Evolutionary conservation across 1,140 invertebrate species (phyloP), one percentile per base, ranked within the genome.

Genomic region (Cephus cinctus): DNA sequence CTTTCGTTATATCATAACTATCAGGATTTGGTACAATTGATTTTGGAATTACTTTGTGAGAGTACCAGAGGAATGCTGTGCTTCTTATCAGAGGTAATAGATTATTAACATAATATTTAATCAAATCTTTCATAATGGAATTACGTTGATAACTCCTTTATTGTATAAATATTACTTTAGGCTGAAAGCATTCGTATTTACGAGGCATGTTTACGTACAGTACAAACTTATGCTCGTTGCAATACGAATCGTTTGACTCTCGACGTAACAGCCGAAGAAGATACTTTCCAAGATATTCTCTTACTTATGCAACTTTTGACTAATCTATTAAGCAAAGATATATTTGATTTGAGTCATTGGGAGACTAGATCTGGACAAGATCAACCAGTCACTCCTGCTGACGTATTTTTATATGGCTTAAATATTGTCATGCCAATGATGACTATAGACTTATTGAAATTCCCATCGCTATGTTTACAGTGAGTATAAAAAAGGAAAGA

Each of bases 1-100:
- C 61, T 92, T 16, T 84, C 80, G 43, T 61, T 88, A 2, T 93
- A 90, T 65, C 87, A 89, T 71, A 91, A 91, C 75, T 92, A 90
- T 73, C 85, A 87, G 38, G 81, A 86, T 45, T 82, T 94, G 43
- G 86, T 94, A 14, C 82, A 90, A 60, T 76, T 90, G 9, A 83
- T 90, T 43, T 71, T 94, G 36, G 87, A 92, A 64, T 70, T 94
- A 2, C 85, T 90, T 50, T 81, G 80, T 39, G 84, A 89, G 64
- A 85, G 83, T 63, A 82, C 86, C 1, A 82, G 84, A 46, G 72
- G 79, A 47, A 84, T 89, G 78, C 67, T 91, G 23, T 83, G 82
- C 57, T 87, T 82, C 51, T 78, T 90, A 4, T 76, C 69, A 9
- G 61, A 72, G 55, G 82, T 82, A 64, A n/a, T n/a, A 74, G 65